These are phyloP conservation scores for Philopotamus ludificatus DNA, from an alignment of 1,140 invertebrate species.

Conservation along the genomic window DNA sequence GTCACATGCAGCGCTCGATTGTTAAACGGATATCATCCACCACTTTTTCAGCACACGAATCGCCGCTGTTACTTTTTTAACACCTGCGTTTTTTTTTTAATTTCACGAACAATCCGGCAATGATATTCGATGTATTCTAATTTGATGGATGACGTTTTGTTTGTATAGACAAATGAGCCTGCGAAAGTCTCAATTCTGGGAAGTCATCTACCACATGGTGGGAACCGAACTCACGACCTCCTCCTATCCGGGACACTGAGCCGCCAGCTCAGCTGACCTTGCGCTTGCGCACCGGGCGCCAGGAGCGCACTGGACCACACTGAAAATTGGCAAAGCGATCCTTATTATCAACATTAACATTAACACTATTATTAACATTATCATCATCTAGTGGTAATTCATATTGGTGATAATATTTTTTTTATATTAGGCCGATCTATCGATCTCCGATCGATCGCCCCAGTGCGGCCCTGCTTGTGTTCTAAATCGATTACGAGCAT, in stretches of 20 bases:
- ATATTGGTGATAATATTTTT: too few species aligned
- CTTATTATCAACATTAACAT: too few species aligned
- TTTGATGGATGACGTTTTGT: conserved; percentile 18
- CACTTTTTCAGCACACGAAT: not conserved
- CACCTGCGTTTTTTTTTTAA: not conserved
- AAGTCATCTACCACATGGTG: conserved; percentile 33
- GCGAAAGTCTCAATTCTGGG: conserved; percentile 27
- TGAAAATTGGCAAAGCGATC: too few species aligned
- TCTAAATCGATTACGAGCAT: conserved; percentile 36
- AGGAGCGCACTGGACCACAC: too few species aligned
- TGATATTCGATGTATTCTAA: conserved; percentile 5
- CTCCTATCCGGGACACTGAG: conserved; percentile 6
- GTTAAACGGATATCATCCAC: not conserved
- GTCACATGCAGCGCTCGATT: not conserved
- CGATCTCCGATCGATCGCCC: not conserved
- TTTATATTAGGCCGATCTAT: not conserved
- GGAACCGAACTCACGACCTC: conserved; percentile 29
- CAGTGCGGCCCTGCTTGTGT: conserved; percentile 23
- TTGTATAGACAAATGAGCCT: conserved; percentile 17
- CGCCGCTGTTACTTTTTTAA: not conserved
- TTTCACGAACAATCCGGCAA: not conserved
- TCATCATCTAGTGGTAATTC: too few species aligned
- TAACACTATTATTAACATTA: too few species aligned
- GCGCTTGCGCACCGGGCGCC: too few species aligned
- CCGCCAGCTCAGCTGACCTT: conserved; percentile 27